A percentile compares a stretch with the other conserved stretches of the same genome.
These are phyloP conservation scores for Eupeodes latifasciatus DNA, from an alignment of 2,888 invertebrate species.

Conservation along the genomic window DNA sequence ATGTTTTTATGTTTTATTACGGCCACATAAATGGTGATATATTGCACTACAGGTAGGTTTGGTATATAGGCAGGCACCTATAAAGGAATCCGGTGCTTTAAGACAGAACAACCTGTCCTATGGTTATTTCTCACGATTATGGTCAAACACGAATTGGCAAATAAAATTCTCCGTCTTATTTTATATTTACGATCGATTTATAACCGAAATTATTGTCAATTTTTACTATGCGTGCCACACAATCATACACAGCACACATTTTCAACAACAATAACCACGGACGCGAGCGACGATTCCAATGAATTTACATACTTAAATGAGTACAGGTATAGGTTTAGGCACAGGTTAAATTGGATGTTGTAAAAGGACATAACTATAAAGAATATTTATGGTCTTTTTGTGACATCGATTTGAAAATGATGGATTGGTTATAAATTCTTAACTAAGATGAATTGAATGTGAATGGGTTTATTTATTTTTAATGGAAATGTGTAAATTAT, in stretches of 20 bases:
- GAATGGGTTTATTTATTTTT: no score
- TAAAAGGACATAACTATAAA: no score
- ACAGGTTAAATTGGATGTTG: no score
- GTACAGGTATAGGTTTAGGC: no score
- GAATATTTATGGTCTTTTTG: no score
- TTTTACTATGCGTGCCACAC: constrained; percentile 15
- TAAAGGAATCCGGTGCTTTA: constrained; percentile 39
- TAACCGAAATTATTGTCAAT: constrained; percentile 59
- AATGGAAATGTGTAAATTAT: no score
- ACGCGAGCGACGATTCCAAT: constrained; percentile 24
- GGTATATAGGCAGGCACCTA: background rate
- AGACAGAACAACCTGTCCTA: constrained; percentile 50
- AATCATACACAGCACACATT: background rate
- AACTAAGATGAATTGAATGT: no score
- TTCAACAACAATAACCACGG: no score
- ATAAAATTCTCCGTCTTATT: background rate
- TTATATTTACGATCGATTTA: constrained; percentile 63
- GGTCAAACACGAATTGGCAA: constrained; percentile 44
- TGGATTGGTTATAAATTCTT: no score
- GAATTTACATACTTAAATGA: constrained; percentile 48
- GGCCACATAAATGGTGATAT: constrained; percentile 49
- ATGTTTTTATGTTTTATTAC: constrained; percentile 50
- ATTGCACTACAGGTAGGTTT: constrained; percentile 36
- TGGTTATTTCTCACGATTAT: constrained; percentile 57
- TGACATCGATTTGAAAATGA: no score